These are phyloP conservation scores for Lamellibrachia columna DNA, from an alignment of 2,888 invertebrate genomes.

Conservation along the genomic window DNA sequence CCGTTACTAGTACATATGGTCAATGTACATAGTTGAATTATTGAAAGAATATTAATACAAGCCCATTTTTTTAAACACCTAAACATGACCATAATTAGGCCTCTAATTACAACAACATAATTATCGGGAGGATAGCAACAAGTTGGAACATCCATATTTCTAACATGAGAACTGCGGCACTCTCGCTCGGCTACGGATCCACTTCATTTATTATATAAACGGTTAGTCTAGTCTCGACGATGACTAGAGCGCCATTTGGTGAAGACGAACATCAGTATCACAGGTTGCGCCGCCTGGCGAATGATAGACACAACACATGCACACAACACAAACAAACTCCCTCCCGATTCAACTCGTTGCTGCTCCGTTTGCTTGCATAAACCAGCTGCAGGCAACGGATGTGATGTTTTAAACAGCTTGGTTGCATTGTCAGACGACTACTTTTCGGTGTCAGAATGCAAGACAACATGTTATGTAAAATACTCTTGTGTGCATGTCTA, in stretches of 20 bases:
- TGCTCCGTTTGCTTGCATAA: neutral
- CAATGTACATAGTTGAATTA: no score
- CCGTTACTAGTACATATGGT: no score
- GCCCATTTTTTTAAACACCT: no score
- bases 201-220: neutral
- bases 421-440: neutral
- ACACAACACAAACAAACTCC: neutral
- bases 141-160: no score
- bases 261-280: neutral
- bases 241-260: neutral
- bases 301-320: neutral
- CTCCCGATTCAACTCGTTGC: neutral
- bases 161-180: no score
- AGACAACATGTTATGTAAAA: neutral
- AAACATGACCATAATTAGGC: no score
- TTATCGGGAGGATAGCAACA: no score
- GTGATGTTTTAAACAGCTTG: neutral
- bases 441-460: neutral
- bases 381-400: neutral
- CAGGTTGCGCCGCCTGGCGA: neutral
- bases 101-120: no score
- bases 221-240: neutral
- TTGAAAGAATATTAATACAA: no score
- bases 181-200: neutral
- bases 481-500: slow-evolving; percentile 34